A percentile compares a stretch with the other conserved stretches of the same genome.
Evolutionary conservation across 92 coral and sea anemone genomes (phyloP).

Genomic region (Virgularia gustaviana): DNA sequence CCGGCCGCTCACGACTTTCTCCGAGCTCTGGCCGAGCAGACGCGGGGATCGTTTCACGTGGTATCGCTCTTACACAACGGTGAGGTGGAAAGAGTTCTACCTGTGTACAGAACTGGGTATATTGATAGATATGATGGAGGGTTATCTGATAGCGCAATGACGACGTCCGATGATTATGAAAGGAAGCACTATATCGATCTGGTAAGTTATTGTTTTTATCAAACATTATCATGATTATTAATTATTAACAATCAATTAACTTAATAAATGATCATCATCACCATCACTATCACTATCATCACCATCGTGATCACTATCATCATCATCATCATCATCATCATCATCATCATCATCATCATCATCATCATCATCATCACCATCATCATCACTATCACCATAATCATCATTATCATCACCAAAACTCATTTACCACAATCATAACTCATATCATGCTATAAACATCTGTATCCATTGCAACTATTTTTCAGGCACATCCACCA

Average conservation of each 20-base stretch:
- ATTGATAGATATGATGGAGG: slow-evolving; percentile 57
- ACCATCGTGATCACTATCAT: no score
- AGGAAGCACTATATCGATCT: not conserved
- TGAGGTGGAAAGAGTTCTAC: slow-evolving; percentile 72
- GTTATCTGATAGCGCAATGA: not conserved
- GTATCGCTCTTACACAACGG: slow-evolving; percentile 72
- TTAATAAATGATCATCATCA: not conserved
- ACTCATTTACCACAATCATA: no score
- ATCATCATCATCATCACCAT: no score
- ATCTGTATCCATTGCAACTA: no score
- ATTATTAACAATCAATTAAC: not conserved
- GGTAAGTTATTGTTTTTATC: slow-evolving; percentile 39
- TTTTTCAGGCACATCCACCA: no score
- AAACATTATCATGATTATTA: slow-evolving; percentile 9
- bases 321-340: no score
- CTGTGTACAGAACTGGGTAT: slow-evolving; percentile 65
- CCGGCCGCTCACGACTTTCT: slow-evolving; percentile 84
- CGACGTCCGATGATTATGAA: not conserved
- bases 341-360: no score
- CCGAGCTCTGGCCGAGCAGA: slow-evolving; percentile 71
- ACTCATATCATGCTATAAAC: no score
- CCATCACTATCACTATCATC: no score
- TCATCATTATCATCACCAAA: no score
- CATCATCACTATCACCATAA: no score
- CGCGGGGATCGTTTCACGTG: slow-evolving; percentile 83